phyloP scores from a whole-genome alignment of 2,113 vertebrate species.

The Bungarus multicinctus region DNA sequence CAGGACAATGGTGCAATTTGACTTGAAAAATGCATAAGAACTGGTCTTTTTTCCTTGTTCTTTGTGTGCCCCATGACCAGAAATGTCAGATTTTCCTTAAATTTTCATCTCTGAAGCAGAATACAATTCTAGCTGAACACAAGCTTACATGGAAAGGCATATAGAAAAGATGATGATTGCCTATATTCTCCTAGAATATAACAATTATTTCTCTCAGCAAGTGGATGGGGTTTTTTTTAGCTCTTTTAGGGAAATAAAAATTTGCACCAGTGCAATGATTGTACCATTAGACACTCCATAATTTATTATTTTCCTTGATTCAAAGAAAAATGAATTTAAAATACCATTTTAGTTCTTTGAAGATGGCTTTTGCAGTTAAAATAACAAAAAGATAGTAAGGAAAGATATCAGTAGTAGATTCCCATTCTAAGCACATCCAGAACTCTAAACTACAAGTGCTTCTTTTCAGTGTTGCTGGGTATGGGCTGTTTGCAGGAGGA shows the following conservation, averaged over 20 bases:
- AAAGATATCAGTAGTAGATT: not conserved
- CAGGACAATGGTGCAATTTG: not conserved
- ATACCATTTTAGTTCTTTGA: not conserved
- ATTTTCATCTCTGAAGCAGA: not conserved
- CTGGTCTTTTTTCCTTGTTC: not conserved
- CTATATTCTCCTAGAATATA: not conserved
- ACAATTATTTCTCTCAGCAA: not conserved
- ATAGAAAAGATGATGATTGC: not conserved
- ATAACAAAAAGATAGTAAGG: not conserved
- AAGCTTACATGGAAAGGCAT: not conserved
- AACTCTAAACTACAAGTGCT: not conserved
- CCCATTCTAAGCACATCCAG: not conserved
- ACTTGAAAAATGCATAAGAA: not conserved
- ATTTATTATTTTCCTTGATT: not conserved
- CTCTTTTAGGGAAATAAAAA: not conserved
- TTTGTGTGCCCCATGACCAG: not conserved
- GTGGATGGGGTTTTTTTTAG: not conserved
- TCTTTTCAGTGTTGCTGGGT: not conserved
- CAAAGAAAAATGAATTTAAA: not conserved
- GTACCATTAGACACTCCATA: not conserved
- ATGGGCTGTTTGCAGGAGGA: not conserved
- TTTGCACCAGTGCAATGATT: not conserved
- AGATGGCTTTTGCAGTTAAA: not conserved
- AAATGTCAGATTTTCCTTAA: not conserved
- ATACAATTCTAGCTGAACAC: not conserved